Evolutionary conservation across 2,888 invertebrate genomes (phyloP).

Genomic region (Leucania comma): DNA sequence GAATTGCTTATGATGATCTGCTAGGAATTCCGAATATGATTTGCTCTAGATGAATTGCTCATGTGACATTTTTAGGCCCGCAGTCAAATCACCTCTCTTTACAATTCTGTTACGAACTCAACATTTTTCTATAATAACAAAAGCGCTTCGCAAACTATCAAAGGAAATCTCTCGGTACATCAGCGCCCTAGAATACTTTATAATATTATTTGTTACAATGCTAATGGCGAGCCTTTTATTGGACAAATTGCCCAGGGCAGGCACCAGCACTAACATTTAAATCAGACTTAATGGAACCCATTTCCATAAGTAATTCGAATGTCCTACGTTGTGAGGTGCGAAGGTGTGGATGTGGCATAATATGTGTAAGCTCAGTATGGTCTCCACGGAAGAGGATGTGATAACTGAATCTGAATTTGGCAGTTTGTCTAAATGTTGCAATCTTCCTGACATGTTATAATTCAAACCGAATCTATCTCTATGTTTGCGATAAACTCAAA

Average conservation of each 20-base stretch:
- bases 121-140: conserved; percentile 33
- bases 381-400: no score
- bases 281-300: conserved; percentile 85
- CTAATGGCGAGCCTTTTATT: conserved; percentile 77
- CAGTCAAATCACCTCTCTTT: neutral
- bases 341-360: conserved; percentile 42
- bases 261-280: conserved; percentile 87
- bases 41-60: no score
- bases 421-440: no score
- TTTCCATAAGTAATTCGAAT: conserved; percentile 83
- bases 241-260: conserved; percentile 82
- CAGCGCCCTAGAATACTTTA: conserved; percentile 25
- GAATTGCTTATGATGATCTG: no score
- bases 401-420: neutral
- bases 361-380: neutral
- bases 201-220: conserved; percentile 68
- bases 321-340: conserved; percentile 39
- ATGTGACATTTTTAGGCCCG: no score
- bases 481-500: no score
- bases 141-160: conserved; percentile 28
- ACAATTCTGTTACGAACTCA: conserved; percentile 17
- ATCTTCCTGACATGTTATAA: no score
- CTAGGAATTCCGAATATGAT: no score
- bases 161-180: conserved; percentile 26
- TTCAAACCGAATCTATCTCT: no score